A percentile compares a stretch with the other conserved stretches of the same genome.
Evolutionary conservation across 1,140 invertebrate genomes (phyloP).

Genomic region (Ostrea edulis): DNA sequence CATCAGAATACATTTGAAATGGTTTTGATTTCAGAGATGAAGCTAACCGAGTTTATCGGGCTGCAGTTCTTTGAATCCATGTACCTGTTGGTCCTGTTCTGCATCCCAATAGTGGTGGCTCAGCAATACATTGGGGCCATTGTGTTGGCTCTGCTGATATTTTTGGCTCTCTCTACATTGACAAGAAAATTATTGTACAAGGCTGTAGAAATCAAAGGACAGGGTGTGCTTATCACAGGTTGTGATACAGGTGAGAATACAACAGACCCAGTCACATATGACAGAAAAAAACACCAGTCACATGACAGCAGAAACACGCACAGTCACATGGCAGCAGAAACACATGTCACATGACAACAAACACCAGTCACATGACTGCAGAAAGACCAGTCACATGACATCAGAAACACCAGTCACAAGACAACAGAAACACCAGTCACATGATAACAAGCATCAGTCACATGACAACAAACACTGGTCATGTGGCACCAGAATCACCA

Average conservation of each 20-base stretch:
- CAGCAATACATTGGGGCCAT: constrained; percentile 10
- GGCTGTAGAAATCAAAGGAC: constrained; percentile 39
- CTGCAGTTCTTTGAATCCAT: constrained; percentile 39
- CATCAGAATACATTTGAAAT: no score
- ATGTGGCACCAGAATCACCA: not conserved
- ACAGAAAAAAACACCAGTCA: no score
- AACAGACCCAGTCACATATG: not conserved
- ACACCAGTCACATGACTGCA: no score
- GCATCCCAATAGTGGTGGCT: constrained; percentile 39
- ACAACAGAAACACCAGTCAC: not conserved
- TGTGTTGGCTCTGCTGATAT: not conserved
- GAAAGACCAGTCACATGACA: no score
- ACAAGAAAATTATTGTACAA: constrained; percentile 38
- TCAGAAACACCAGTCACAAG: no score
- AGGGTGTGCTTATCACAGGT: constrained; percentile 55
- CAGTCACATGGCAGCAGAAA: no score
- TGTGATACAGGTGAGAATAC: constrained; percentile 54
- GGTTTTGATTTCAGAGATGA: constrained; percentile 27
- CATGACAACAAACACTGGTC: no score
- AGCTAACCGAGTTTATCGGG: constrained; percentile 20
- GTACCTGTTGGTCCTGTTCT: constrained; percentile 36
- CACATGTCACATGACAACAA: no score
- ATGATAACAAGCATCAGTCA: not conserved
- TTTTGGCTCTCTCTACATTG: not conserved
- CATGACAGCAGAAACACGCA: no score